Conservation (phyloP, 2,888 invertebrate species). For the Sinodicranocentrus sp. region DNA sequence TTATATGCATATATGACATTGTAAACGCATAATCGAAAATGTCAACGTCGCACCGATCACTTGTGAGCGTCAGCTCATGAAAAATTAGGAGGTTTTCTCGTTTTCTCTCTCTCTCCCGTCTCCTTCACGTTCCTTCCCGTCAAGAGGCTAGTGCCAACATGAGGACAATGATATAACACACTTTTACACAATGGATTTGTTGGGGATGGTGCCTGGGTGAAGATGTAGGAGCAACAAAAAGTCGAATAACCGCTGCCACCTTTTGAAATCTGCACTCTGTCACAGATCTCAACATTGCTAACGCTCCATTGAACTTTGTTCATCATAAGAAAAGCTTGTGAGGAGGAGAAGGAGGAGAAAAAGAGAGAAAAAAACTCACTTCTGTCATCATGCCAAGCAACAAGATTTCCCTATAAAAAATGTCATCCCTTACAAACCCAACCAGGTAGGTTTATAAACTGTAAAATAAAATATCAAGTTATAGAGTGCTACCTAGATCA, state of each 20-base stretch:
- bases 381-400: conserved; percentile 65
- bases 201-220: neutral
- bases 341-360: neutral
- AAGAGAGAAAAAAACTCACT: conserved; percentile 50
- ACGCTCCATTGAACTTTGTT: conserved; percentile 62
- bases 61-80: conserved; percentile 70
- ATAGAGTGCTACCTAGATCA: too few relatives aligned
- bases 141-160: conserved; percentile 3
- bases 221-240: conserved; percentile 12
- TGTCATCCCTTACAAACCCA: too few relatives aligned
- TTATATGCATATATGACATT: conserved; percentile 51
- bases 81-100: conserved; percentile 65
- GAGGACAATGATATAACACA: conserved; percentile 9
- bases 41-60: conserved; percentile 69
- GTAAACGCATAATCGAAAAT: conserved; percentile 68
- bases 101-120: conserved; percentile 8
- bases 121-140: neutral
- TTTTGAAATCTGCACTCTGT: conserved; percentile 59
- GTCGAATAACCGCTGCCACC: neutral
- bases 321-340: conserved; percentile 34
- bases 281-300: conserved; percentile 54
- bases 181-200: conserved; percentile 24
- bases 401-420: too few relatives aligned
- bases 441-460: too few relatives aligned
- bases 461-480: too few relatives aligned